phyloP scores from a whole-genome alignment of 2,888 invertebrate species.

The Calephelis perditalis region DNA sequence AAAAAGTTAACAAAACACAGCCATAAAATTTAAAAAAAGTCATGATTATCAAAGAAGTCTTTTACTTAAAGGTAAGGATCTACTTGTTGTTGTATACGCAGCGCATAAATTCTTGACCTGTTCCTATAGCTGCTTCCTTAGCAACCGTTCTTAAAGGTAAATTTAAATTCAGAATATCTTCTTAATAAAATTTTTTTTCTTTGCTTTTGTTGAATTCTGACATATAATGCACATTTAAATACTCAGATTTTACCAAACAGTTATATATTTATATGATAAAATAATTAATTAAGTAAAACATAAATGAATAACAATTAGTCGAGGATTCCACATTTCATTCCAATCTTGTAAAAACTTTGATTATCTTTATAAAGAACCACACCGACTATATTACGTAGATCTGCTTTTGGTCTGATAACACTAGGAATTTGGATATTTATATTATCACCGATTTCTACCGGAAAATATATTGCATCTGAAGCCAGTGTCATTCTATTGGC shows the following conservation, averaged over 20 bases:
- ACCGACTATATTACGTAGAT: conserved; percentile 15
- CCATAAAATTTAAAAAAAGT: no score
- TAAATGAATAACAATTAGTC: conserved; percentile 15
- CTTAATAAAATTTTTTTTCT: not conserved
- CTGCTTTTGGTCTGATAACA: conserved; percentile 20
- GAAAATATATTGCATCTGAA: conserved; percentile 19
- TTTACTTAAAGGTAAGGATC: not conserved
- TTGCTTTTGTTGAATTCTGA: not conserved
- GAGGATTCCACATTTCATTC: conserved; percentile 5
- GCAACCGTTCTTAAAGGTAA: conserved; percentile 21
- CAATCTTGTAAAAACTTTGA: conserved; percentile 16
- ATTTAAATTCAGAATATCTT: not conserved
- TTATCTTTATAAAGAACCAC: conserved; percentile 13
- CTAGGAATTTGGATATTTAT: no score
- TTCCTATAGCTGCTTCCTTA: conserved; percentile 16
- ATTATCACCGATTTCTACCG: conserved; percentile 18
- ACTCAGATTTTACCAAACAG: not conserved
- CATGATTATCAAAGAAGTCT: no score
- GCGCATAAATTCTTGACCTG: conserved; percentile 21
- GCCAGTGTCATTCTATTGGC: conserved; percentile 21
- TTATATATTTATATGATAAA: conserved; percentile 14
- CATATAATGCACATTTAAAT: not conserved
- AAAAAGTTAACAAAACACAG: no score
- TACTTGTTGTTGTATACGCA: conserved; percentile 16
- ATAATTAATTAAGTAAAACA: conserved; percentile 3